Evolutionary conservation across 2,797 vertebrate genomes (phyloP).

Genomic region (Calcarius lapponicus): DNA sequence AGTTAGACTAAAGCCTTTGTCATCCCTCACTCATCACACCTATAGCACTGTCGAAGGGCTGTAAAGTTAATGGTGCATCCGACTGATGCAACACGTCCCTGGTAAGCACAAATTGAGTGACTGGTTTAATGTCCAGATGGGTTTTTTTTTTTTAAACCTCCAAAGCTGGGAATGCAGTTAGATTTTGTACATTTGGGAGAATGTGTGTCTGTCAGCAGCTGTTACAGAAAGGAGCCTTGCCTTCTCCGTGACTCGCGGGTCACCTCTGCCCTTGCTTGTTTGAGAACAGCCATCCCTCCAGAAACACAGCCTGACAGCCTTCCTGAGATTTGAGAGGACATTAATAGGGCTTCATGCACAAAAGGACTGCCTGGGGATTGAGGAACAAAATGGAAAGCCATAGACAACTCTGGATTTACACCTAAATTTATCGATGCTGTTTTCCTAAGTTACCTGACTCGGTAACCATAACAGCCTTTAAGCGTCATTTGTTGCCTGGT

Average conservation of each 20-base stretch:
- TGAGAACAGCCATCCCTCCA: neutral
- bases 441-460: neutral
- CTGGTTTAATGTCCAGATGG: neutral
- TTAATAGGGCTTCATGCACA: neutral
- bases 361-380: neutral
- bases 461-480: neutral
- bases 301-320: neutral
- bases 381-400: neutral
- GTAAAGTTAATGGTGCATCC: neutral
- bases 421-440: neutral
- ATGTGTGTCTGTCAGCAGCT: neutral
- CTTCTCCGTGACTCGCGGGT: neutral
- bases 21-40: neutral
- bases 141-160: neutral
- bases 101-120: neutral
- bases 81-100: accelerated
- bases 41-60: accelerated
- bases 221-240: neutral
- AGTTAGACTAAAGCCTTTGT: neutral
- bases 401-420: neutral
- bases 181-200: neutral
- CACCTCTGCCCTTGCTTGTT: neutral
- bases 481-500: neutral
- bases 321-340: neutral
- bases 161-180: neutral